Evolutionary conservation across 2,888 invertebrate species (phyloP).

Genomic region (Cosmia pyralina): DNA sequence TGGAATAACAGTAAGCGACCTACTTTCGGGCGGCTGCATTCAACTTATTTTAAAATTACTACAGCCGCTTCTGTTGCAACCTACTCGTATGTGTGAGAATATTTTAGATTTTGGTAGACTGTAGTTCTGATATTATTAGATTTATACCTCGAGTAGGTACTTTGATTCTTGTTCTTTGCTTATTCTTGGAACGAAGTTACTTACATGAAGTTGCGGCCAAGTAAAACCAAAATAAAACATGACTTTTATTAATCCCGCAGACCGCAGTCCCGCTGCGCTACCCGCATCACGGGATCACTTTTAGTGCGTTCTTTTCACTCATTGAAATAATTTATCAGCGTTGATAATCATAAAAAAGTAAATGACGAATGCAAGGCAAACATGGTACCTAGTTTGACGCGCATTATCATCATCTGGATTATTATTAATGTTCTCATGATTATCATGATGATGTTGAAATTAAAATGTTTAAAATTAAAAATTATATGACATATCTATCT

Average conservation of each 20-base stretch:
- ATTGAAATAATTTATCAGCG: neutral
- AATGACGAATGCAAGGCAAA: neutral
- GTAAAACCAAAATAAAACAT: conserved; percentile 27
- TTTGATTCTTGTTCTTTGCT: conserved; percentile 19
- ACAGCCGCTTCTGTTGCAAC: conserved; percentile 8
- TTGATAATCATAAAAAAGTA: conserved; percentile 10
- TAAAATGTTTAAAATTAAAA: neutral
- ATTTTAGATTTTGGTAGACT: conserved; percentile 28
- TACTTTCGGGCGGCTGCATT: conserved; percentile 32
- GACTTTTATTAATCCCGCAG: conserved; percentile 15
- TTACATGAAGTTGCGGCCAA: conserved; percentile 9
- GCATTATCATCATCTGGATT: neutral
- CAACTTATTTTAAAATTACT: conserved; percentile 28
- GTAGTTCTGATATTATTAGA: conserved; percentile 44
- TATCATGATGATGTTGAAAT: conserved; percentile 10
- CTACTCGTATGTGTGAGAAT: conserved; percentile 13
- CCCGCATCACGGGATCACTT: neutral
- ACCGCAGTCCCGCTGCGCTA: conserved; percentile 6
- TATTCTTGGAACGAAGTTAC: conserved; percentile 33
- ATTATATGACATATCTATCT: neutral
- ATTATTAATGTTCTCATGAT: neutral
- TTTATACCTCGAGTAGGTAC: conserved; percentile 10
- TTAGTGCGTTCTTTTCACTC: conserved; percentile 15
- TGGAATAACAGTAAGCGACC: conserved; percentile 40
- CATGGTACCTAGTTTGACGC: neutral